phyloP scores from a whole-genome alignment of 1,140 invertebrate genomes.

The Drosophila varians region DNA sequence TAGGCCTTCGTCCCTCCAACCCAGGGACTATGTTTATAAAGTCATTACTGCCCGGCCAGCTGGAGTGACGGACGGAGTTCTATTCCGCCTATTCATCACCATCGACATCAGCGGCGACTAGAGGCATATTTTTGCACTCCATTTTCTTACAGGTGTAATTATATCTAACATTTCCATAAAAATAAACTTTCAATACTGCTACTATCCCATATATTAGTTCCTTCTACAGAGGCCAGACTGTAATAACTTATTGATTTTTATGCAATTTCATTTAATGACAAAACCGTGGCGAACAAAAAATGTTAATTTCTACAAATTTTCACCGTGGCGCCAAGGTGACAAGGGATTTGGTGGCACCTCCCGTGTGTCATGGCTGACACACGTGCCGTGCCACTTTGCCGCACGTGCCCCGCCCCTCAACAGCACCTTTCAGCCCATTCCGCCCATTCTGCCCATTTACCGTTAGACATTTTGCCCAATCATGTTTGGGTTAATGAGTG shows the following conservation, averaged over 20 bases:
- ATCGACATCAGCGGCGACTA: conserved; percentile 14
- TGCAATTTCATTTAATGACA: conserved; percentile 81
- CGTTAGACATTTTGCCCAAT: conserved; percentile 72
- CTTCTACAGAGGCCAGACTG: neutral
- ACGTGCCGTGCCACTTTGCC: conserved; percentile 54
- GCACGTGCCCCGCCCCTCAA: conserved; percentile 70
- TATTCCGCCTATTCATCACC: conserved; percentile 1
- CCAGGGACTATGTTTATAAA: conserved; percentile 60
- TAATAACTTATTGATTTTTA: conserved; percentile 69
- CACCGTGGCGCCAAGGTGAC: conserved; percentile 62
- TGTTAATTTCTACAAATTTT: conserved; percentile 83
- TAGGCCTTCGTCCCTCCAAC: conserved; percentile 5
- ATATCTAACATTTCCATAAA: neutral
- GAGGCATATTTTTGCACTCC: neutral
- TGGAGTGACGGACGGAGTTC: conserved; percentile 18
- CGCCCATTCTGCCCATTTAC: conserved; percentile 47
- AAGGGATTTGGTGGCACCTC: conserved; percentile 38
- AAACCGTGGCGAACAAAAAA: conserved; percentile 50
- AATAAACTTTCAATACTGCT: neutral
- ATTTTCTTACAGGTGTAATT: neutral
- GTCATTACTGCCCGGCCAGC: conserved; percentile 47
- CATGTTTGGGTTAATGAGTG: conserved; percentile 80
- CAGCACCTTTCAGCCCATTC: conserved; percentile 28
- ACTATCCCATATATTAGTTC: neutral
- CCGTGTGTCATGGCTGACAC: conserved; percentile 43